phyloP scores from a whole-genome alignment of 2,888 invertebrate species.

The Ptilodon capucinus region DNA sequence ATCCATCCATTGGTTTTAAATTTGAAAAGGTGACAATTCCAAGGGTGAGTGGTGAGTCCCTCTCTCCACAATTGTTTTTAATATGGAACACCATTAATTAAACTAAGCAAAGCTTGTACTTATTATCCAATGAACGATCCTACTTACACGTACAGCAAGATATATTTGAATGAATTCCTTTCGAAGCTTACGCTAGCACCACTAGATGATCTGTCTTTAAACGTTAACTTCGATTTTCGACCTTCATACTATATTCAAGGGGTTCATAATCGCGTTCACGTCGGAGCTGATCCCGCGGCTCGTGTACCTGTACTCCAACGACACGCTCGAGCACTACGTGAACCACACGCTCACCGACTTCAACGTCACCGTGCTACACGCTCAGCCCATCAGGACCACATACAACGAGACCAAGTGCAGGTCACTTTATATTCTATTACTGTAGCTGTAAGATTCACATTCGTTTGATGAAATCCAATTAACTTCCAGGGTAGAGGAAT shows the following conservation, averaged over 20 bases:
- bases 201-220: no score
- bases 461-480: background rate
- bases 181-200: no score
- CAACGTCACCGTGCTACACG: slow-evolving; percentile 84
- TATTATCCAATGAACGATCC: no score
- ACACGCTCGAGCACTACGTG: slow-evolving; percentile 88
- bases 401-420: slow-evolving; percentile 84
- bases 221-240: background rate
- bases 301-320: slow-evolving; percentile 88
- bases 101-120: no score
- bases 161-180: no score
- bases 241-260: slow-evolving; percentile 67
- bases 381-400: slow-evolving; percentile 63
- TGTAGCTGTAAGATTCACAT: background rate
- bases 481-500: no score
- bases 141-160: no score
- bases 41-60: no score
- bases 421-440: slow-evolving; percentile 53
- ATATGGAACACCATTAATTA: no score
- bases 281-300: slow-evolving; percentile 97
- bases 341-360: slow-evolving; percentile 90
- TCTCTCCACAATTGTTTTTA: no score
- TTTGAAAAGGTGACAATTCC: no score
- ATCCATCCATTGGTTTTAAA: no score
- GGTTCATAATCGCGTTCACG: slow-evolving; percentile 98